A percentile compares a stretch with the other conserved stretches of the same genome.
Evolutionary conservation across 30 jellyfish, hydroid and myxozoan species (phyloP).

Genomic region (Aurelia coerulea): DNA sequence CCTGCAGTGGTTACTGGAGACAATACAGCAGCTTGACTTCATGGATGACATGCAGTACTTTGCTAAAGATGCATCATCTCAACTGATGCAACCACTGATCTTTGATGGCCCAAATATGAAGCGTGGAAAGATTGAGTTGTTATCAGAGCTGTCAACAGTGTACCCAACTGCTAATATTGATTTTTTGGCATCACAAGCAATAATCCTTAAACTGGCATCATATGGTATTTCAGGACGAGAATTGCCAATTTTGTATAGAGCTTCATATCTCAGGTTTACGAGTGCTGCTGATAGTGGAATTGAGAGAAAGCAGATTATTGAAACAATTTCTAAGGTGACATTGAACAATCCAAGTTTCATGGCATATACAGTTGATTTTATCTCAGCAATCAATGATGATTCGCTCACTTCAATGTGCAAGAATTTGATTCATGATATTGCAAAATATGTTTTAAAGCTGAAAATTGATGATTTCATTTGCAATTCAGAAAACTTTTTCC

Average conservation of each 20-base stretch:
- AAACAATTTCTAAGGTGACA: conserved; percentile 22
- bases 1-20: conserved; percentile 55
- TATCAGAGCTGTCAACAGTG: conserved; percentile 11
- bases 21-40: conserved; percentile 12
- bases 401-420: background rate
- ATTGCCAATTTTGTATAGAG: conserved; percentile 20
- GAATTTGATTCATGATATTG: conserved; percentile 22
- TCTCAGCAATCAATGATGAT: background rate
- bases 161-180: conserved; percentile 12
- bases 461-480: background rate
- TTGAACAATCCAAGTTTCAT: conserved; percentile 19
- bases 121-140: conserved; percentile 26
- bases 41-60: background rate
- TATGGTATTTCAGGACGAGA: conserved; percentile 26
- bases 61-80: background rate
- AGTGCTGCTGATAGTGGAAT: background rate
- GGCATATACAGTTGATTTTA: conserved; percentile 49
- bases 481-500: conserved; percentile 9
- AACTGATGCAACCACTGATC: conserved; percentile 1
- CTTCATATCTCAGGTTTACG: conserved; percentile 16
- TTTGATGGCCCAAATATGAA: conserved; percentile 11
- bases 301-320: conserved; percentile 14
- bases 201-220: conserved; percentile 23
- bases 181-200: conserved; percentile 8
- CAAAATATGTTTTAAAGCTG: conserved; percentile 15